A percentile compares a stretch with the other conserved stretches of the same genome.
Conservation (phyloP, 2,888 invertebrate genomes). For the Dione vanillae region DNA sequence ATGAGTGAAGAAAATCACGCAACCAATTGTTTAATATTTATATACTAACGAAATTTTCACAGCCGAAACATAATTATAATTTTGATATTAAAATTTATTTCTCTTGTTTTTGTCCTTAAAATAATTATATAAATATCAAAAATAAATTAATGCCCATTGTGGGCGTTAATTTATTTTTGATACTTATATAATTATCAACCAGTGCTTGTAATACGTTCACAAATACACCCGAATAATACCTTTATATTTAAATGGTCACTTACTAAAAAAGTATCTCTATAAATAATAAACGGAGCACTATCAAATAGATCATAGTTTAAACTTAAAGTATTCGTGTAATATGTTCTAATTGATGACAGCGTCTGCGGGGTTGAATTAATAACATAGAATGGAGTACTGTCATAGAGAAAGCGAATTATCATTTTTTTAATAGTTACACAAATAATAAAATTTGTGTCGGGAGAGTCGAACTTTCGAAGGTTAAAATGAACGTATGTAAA, state of each 20-base stretch:
- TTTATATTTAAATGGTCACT: constrained; percentile 15
- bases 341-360: constrained; percentile 24
- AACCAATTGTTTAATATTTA: constrained; percentile 42
- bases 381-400: too few species aligned
- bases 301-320: constrained; percentile 25
- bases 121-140: too few species aligned
- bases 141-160: too few species aligned
- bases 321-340: constrained; percentile 28
- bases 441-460: neutral
- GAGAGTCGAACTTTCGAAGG: neutral
- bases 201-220: constrained; percentile 6
- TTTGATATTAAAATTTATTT: constrained; percentile 56
- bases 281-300: constrained; percentile 24
- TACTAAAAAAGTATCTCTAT: constrained; percentile 16
- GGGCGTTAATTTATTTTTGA: too few species aligned
- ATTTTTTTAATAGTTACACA: constrained; percentile 9
- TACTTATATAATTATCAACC: constrained; percentile 15
- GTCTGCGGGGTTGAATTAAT: constrained; percentile 30
- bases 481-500: neutral
- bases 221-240: neutral
- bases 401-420: constrained; percentile 6
- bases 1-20: constrained; percentile 26
- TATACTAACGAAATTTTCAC: constrained; percentile 74
- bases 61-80: constrained; percentile 75
- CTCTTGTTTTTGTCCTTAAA: constrained; percentile 22